Base-by-base conservation (phyloP, 1,140 invertebrate species). In the Pseudomyrmex sp. region DNA sequence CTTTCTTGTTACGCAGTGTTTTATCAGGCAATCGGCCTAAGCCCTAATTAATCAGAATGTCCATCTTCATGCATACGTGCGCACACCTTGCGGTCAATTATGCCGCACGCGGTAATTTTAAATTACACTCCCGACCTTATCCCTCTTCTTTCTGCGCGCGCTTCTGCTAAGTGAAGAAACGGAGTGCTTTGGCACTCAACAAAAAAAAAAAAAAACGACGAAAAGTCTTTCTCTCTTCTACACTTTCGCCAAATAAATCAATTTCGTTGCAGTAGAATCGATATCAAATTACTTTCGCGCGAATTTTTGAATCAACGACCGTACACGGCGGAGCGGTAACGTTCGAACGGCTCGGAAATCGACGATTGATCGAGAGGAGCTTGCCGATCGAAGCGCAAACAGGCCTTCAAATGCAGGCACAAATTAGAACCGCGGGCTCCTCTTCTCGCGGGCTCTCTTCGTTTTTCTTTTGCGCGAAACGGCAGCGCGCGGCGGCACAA, bases 61-160 rank as follows among this genome's bases (percentile, higher is more conserved):
- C 70, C 89, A 90, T 91, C 92, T 93, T 93, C 90, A 92, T 92
- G 93, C 92, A 59, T 91, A 91, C 90, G 84, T 93, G 90, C 82
- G 77, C 82, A 90, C 93, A 93, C 92, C 93, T 93, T 93, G 92
- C 91, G 70, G 48, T 56, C 70, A 89, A 90, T 91, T 91, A 91
- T 88, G 83, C 76, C 86, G 88, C 70, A 85, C 70, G 88, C 85
- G 85, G 82, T 86, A 90, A 85, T 84, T 85, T 73, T 23, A 75
- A 85, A 85, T 88, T 84, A 65, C 48, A 69, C 18, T 35, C 50
- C 58, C 13, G 13, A 77, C 10, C 69, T 79, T 83, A 68, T 52
- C 66, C 58, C 68, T 69, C 85, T 56, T 59, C 85, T 56, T 63
- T 59, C 63, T 72, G 70, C 23, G 9, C 35, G 23, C 44, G 20